Evolutionary conservation across 2,888 invertebrate genomes (phyloP), one percentile per base, ranked within the genome.

Genomic region (Crepidodera aurea): DNA sequence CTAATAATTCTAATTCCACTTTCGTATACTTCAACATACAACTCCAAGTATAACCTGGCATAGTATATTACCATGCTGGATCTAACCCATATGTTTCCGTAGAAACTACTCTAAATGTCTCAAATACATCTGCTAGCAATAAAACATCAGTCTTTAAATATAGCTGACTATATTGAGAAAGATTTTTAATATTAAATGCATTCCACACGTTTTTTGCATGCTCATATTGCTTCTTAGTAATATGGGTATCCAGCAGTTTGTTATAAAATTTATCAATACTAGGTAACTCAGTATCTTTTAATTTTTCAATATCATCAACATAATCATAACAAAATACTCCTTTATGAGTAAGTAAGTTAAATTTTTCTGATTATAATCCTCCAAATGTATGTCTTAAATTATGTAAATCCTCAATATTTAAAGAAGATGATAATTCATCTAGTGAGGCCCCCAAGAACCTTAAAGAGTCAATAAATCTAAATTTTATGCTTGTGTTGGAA

Each of bases 21-120:
- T 13, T 13, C 4, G 37, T 37, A 13, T 13, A 37, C 7, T 13
- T 37, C 1, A 37, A 7, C 37, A 37, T 76, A 0, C 75, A 74
- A 65, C 77, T 77, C 70, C 73, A 79, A 1, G 76, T 66, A 29
- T 76, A 65, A 0, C 76, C 75, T 2, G 77, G 77, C 10, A 71
- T 46, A 10, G 77, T 78, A 54, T 69, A 78, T 67, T 77, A 79
- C 37, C 51, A 19, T 13, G 37, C 37, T 13, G 37, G 13, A 37
- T 37, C 37, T 2, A 37, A 2, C 4, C 12, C 12, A 10, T 5
- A 37, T 7, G 13, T 37, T 1, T 13, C 2, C 5, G 1, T 12
- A 37, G 4, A 13, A 2, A 12, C 7, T n/a, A 42, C 12, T 22
- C 54, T 40, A 48, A 46, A 56, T 15, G 13, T 27, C n/a, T 15